Conservation (phyloP, 2,113 vertebrate species). For the Ptilorrhoa leucosticta region DNA sequence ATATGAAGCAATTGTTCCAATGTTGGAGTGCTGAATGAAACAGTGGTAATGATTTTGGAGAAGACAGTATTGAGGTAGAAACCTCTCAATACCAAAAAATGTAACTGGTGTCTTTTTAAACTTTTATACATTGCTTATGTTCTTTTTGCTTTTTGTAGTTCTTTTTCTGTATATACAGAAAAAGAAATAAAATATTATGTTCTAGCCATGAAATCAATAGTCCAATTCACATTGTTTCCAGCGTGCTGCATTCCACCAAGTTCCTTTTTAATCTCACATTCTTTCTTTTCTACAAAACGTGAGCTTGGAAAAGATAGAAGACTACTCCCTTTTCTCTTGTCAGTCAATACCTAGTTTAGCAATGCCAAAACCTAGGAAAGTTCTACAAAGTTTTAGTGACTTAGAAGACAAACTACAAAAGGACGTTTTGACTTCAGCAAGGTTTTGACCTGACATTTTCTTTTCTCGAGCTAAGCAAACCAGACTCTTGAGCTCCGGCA, state of each 20-base stretch:
- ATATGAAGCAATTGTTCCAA: not conserved
- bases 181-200: not conserved
- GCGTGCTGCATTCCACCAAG: not conserved
- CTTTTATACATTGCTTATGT: not conserved
- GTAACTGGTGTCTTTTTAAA: not conserved
- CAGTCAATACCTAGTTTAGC: not conserved
- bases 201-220: not conserved
- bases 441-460: not conserved
- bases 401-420: not conserved
- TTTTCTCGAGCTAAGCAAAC: not conserved
- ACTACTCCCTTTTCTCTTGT: not conserved
- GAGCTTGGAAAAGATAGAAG: not conserved
- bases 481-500: rapidly evolving
- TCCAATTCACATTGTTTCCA: not conserved
- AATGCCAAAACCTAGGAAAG: not conserved
- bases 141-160: not conserved
- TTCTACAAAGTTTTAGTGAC: not conserved
- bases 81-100: not conserved
- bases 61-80: not conserved
- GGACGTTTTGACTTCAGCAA: not conserved
- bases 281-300: not conserved
- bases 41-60: not conserved
- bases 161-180: not conserved
- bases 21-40: conserved; percentile 7
- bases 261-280: not conserved